Conservation (phyloP, 2,113 vertebrate species). For the Platycercus adscitus region DNA sequence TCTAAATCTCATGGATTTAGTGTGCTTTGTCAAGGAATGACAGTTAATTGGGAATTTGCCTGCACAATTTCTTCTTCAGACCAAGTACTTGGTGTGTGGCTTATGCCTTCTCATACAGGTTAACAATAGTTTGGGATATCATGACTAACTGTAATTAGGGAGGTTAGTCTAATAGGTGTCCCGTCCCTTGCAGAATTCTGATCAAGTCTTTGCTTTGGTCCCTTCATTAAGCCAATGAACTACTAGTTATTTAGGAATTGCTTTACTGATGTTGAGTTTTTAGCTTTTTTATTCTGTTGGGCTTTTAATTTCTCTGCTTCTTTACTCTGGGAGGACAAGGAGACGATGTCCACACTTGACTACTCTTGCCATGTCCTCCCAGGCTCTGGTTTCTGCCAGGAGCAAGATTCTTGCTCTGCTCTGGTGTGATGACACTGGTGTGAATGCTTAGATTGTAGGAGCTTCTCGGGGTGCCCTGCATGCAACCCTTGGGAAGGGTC, state of each 20-base stretch:
- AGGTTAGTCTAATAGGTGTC: neutral
- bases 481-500: neutral
- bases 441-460: neutral
- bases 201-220: neutral
- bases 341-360: neutral
- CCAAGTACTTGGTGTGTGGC: neutral
- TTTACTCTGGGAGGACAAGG: neutral
- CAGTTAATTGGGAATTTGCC: neutral
- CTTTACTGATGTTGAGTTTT: constrained; percentile 26
- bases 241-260: neutral
- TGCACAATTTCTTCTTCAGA: neutral
- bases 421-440: neutral
- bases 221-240: constrained; percentile 2
- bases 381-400: constrained; percentile 15
- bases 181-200: neutral
- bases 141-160: neutral
- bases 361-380: neutral
- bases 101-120: neutral
- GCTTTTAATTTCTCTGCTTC: constrained; percentile 46
- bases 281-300: constrained; percentile 38
- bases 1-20: constrained; percentile 38
- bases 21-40: neutral
- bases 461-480: neutral
- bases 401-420: neutral
- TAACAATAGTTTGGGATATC: neutral